Percentiles rank a stretch among this genome's conserved stretches.
phyloP scores from a whole-genome alignment of 1,140 invertebrate genomes.

The Drosophila virilis region DNA sequence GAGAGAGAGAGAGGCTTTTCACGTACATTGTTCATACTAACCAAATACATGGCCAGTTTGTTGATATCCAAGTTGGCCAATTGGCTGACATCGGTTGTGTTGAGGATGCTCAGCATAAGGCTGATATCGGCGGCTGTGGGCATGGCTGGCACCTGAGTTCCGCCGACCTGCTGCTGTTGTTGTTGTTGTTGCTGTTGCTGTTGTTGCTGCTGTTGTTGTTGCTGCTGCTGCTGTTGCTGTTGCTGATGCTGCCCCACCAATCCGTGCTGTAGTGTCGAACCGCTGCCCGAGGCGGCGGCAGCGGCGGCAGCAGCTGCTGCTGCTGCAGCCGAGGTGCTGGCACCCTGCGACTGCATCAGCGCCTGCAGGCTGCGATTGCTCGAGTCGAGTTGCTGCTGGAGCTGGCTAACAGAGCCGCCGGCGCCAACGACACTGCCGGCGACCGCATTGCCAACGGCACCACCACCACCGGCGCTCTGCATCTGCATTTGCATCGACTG shows the following conservation, averaged over 20 bases:
- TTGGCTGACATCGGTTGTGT: slow-evolving; percentile 85
- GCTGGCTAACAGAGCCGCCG: slow-evolving; percentile 40
- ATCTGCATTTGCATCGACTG: slow-evolving; percentile 83
- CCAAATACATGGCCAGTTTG: slow-evolving; percentile 90
- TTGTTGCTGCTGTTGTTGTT: slow-evolving; percentile 42
- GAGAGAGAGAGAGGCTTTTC: slow-evolving; percentile 24
- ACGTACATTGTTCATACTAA: slow-evolving; percentile 86
- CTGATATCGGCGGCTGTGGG: slow-evolving; percentile 83
- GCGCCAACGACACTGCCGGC: slow-evolving; percentile 30
- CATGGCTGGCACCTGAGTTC: slow-evolving; percentile 67
- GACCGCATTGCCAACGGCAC: slow-evolving; percentile 15
- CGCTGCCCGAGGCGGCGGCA: slow-evolving; percentile 42
- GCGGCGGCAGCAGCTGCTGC: slow-evolving; percentile 67
- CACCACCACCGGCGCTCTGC: slow-evolving; percentile 66
- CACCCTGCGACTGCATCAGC: slow-evolving; percentile 69
- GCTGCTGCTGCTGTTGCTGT: slow-evolving; percentile 35
- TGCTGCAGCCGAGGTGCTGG: slow-evolving; percentile 70
- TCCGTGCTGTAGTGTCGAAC: slow-evolving; percentile 43
- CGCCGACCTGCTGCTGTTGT: slow-evolving; percentile 44
- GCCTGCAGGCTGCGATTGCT: slow-evolving; percentile 71
- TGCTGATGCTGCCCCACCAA: slow-evolving; percentile 44
- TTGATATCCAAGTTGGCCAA: slow-evolving; percentile 88
- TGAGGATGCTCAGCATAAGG: slow-evolving; percentile 83
- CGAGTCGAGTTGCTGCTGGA: slow-evolving; percentile 66
- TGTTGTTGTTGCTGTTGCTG: slow-evolving; percentile 58